These are phyloP conservation scores for Tympanoctomys barrerae DNA, from an alignment of 2,797 vertebrate species.

Conservation along the genomic window DNA sequence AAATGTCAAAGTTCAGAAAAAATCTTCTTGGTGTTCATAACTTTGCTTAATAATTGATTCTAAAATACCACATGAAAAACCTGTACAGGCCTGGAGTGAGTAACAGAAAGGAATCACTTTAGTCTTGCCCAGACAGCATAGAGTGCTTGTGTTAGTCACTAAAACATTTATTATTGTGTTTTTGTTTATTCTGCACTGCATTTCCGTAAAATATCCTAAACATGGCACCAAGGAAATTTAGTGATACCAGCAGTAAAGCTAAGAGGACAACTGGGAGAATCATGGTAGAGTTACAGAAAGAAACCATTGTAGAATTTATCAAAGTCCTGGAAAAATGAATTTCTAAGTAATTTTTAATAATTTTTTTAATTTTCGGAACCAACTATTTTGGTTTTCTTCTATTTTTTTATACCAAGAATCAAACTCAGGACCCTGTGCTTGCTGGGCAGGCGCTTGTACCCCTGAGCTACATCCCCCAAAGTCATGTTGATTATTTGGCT, in stretches of 20 bases:
- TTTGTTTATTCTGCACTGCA: background rate
- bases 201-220: background rate
- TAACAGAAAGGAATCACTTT: background rate
- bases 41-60: background rate
- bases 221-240: background rate
- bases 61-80: background rate
- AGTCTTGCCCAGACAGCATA: background rate
- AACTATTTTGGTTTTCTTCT: background rate
- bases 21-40: background rate
- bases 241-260: background rate
- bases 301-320: background rate
- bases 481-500: background rate
- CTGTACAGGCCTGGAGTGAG: background rate
- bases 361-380: background rate
- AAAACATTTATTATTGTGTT: background rate
- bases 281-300: background rate
- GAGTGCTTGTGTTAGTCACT: background rate
- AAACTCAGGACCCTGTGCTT: no score
- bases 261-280: background rate
- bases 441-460: no score
- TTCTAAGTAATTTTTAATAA: background rate
- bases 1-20: background rate
- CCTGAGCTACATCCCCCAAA: no score
- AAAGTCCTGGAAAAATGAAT: background rate
- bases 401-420: no score